Base-by-base conservation (phyloP, 2,113 vertebrate species). In the Pomatorhinus ruficollis region DNA sequence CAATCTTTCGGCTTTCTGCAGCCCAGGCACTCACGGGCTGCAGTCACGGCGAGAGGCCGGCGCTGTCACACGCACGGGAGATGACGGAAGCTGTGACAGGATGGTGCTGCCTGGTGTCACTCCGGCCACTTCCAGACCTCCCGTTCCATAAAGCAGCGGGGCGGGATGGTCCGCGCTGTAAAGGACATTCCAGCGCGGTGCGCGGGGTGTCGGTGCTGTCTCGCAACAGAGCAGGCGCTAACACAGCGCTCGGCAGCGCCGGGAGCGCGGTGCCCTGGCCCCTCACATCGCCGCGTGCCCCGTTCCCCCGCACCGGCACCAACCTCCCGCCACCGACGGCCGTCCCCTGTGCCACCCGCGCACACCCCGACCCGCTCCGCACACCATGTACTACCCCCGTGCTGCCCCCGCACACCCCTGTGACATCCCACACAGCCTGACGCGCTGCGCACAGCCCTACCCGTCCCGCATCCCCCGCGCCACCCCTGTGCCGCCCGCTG, bases 161-260 rank as follows among this genome's bases (percentile, higher is more conserved):
- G 12, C 19, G 10, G 60, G 18, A 19, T 0, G 56, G 11, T 39
- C 45, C 15, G 0, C 0, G 57, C n/a, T 10, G 1, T 0, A 1
- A 13, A 15, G 37, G 3, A 5, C 66, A 1, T 3, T 1, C 10
- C 40, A 39, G 33, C 68, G 24, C 21, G 4, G 0, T 2, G 3
- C 1, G 77, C 15, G 1, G 42, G 35, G 10, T 12, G 28, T 5
- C 14, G 45, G 21, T 0, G 68, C n/a, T 4, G 70, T 70, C 49
- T 12, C 13, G 35, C 28, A 19, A 21, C 42, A 5, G 6, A 40
- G 44, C 50, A 23, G 66, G 50, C 42, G 50, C 66, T 10, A 4
- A 8, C 49, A 27, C 53, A 5, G 35, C 27, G 44, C 52, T 50
- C 24, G 35, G 83, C 71, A 61, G 53, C 7, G 12, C 31, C 25